These are phyloP conservation scores for Pentamera pediparva DNA, from an alignment of 53 echinoderm and acorn worm genomes.

Conservation along the genomic window DNA sequence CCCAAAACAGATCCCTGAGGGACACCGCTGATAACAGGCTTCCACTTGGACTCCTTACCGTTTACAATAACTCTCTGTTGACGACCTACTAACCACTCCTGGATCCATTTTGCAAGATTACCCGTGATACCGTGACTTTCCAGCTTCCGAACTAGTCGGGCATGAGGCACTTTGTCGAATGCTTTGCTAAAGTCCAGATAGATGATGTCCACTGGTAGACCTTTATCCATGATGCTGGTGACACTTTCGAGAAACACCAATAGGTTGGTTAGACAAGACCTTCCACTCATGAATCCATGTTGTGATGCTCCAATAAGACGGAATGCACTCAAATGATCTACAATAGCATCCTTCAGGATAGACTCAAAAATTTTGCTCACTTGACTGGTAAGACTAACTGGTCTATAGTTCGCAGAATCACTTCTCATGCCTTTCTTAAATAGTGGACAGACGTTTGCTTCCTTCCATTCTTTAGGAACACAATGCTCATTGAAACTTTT, in stretches of 20 bases:
- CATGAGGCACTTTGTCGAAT: too few species aligned
- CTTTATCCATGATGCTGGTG: neutral
- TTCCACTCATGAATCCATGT: slow-evolving; percentile 20
- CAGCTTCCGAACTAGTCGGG: too few species aligned
- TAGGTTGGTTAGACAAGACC: slow-evolving; percentile 23
- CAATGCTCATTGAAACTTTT: neutral
- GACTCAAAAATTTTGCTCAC: slow-evolving; percentile 4
- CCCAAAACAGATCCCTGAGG: too few species aligned
- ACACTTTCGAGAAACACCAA: neutral
- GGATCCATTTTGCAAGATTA: too few species aligned
- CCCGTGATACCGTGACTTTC: too few species aligned
- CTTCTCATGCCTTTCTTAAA: neutral
- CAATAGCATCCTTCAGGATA: slow-evolving; percentile 10
- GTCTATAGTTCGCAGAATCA: neutral
- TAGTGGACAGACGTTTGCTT: neutral
- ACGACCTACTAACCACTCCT: too few species aligned
- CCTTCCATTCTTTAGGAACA: neutral
- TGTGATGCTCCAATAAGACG: neutral
- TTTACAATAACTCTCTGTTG: too few species aligned
- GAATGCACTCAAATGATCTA: neutral
- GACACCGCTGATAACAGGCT: too few species aligned
- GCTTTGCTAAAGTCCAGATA: neutral
- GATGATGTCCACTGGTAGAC: neutral
- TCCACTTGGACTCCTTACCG: too few species aligned
- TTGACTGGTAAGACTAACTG: slow-evolving; percentile 1